Conservation (phyloP, 2,888 invertebrate species). For the Athalia circularis region DNA sequence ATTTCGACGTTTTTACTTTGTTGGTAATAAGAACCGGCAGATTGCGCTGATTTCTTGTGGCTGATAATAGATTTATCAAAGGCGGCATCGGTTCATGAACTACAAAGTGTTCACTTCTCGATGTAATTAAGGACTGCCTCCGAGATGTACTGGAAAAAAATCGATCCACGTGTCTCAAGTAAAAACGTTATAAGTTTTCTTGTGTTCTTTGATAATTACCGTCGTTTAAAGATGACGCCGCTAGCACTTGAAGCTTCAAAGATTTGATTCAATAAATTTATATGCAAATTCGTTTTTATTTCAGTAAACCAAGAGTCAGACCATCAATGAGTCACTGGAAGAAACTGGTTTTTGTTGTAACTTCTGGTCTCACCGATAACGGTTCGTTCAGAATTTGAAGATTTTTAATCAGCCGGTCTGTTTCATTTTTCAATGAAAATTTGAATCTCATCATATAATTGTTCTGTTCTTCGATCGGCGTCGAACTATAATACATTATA, state of each 20-base stretch:
- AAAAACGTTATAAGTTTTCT: constrained; percentile 4
- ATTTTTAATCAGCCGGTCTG: constrained; percentile 51
- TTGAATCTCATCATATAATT: background rate
- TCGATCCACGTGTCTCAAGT: background rate
- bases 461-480: background rate
- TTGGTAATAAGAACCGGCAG: too few species aligned
- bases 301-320: constrained; percentile 45
- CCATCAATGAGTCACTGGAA: constrained; percentile 57
- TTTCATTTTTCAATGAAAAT: constrained; percentile 4
- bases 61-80: background rate
- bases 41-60: too few species aligned
- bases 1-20: too few species aligned
- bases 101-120: background rate
- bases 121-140: background rate
- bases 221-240: constrained; percentile 30
- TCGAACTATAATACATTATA: background rate
- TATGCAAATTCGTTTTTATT: constrained; percentile 55
- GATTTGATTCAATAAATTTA: constrained; percentile 59
- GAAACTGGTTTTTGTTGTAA: constrained; percentile 61
- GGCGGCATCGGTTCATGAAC: background rate
- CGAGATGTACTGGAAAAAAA: background rate
- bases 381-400: constrained; percentile 57
- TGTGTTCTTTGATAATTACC: constrained; percentile 12
- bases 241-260: constrained; percentile 48
- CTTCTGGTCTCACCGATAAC: constrained; percentile 56